These are phyloP conservation scores for Drosophila borborema DNA, from an alignment of 2,888 invertebrate species.

Conservation along the genomic window DNA sequence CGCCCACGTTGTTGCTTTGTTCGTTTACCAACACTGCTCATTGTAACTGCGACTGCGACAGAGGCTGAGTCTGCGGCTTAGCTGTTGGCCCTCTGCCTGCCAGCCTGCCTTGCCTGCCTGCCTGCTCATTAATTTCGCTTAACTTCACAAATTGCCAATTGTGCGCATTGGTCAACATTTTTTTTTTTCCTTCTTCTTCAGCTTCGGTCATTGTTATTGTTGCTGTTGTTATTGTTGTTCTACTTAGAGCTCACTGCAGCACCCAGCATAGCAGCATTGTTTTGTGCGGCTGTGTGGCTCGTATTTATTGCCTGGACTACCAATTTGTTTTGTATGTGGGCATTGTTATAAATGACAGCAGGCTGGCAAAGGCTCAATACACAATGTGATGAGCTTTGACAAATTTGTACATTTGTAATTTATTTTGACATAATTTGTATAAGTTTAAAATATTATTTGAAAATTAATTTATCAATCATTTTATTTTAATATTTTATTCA, in stretches of 20 bases:
- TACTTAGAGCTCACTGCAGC: slow-evolving; percentile 21
- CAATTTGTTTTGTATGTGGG: slow-evolving; percentile 73
- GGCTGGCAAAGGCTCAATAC: not conserved
- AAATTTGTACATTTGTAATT: not conserved
- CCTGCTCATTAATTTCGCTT: slow-evolving; percentile 79
- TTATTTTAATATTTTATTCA: no score
- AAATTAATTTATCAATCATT: no score
- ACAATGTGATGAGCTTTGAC: not conserved
- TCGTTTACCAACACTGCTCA: slow-evolving; percentile 40
- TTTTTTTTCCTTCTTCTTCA: slow-evolving; percentile 2
- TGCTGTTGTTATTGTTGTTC: slow-evolving; percentile 26
- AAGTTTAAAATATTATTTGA: no score
- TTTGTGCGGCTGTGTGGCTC: slow-evolving; percentile 66
- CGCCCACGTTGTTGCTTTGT: slow-evolving; percentile 13
- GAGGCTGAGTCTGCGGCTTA: slow-evolving; percentile 17
- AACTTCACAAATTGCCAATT: slow-evolving; percentile 82
- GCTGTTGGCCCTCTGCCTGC: slow-evolving; percentile 22
- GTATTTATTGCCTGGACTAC: slow-evolving; percentile 75
- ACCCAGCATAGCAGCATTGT: slow-evolving; percentile 49
- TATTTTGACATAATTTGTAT: not conserved
- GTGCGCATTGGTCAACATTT: slow-evolving; percentile 79
- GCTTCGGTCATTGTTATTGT: slow-evolving; percentile 16
- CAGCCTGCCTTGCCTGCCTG: slow-evolving; percentile 25
- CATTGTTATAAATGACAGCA: slow-evolving; percentile 51
- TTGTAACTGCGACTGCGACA: slow-evolving; percentile 5